Evolutionary conservation across 2,797 vertebrate species (phyloP), one percentile per base, ranked within the genome.

Genomic region (Danio jaintianensis): DNA sequence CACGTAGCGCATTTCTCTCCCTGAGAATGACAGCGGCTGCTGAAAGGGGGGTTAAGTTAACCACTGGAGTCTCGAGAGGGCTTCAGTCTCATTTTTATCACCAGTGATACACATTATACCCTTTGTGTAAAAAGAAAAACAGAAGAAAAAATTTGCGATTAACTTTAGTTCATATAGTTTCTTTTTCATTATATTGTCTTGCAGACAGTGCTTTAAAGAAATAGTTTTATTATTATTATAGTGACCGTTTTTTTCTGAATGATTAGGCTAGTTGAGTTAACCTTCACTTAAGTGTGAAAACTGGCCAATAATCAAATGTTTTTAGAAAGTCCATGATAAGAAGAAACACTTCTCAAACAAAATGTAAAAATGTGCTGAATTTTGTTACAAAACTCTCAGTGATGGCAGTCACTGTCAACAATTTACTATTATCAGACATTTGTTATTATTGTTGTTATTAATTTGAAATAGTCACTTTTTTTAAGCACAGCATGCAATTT

Each of bases 1-100:
- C 55, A 52, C 68, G 52, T 78, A 59, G 40, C 70, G 16, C 64
- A 76, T 20, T 73, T 15, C 18, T 68, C 74, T 38, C 6, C 61
- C 58, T 36, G 53, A n/a, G 68, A 79, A 75, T 42, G 55, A 52
- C 45, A 47, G 52, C n/a, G 4, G 47, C 20, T 40, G n/a, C 10
- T 47, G 52, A 42, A 29, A 74, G 55, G 58, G 63, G 63, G 52
- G 40, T 59, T 61, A 59, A 59, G 59, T 45, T 18, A 59, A 64
- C 43, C 40, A 48, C 58, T 36, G 58, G 45, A 36, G 53, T 40
- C 56, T 59, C 58, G 0, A 36, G 63, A 58, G 61, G 55, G 70
- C 5, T 22, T 15, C 13, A 64, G 36, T 12, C 59, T 38, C 52
- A 45, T 66, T 78, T n/a, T 73, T 43, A 73, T 66, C 66, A 67